phyloP scores from a whole-genome alignment of 2,888 invertebrate species.

The Dicycla oo region DNA sequence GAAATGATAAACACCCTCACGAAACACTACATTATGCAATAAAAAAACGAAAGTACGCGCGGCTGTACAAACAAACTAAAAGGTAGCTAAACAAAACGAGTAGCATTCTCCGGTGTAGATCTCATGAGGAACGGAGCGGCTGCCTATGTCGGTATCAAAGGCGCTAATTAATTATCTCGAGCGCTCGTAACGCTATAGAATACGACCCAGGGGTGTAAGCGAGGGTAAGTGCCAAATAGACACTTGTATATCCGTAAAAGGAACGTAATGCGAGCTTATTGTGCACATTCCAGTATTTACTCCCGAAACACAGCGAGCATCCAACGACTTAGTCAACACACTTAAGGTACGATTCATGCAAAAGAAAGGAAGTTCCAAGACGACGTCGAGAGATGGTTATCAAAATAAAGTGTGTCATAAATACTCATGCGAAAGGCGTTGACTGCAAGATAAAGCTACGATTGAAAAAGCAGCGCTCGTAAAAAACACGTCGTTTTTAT shows the following conservation, averaged over 20 bases:
- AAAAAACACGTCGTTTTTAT: slow-evolving; percentile 46
- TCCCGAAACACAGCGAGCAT: slow-evolving; percentile 31
- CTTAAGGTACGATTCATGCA: slow-evolving; percentile 25
- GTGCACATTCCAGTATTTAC: slow-evolving; percentile 51
- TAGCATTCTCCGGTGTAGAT: slow-evolving; percentile 70
- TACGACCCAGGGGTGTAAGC: slow-evolving; percentile 71
- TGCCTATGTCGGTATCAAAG: slow-evolving; percentile 74
- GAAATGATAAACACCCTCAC: not conserved
- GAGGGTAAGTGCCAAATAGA: slow-evolving; percentile 67
- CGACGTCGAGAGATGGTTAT: slow-evolving; percentile 53
- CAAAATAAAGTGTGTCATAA: slow-evolving; percentile 62
- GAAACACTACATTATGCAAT: slow-evolving; percentile 25
- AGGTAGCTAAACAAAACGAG: slow-evolving; percentile 66
- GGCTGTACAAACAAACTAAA: slow-evolving; percentile 55
- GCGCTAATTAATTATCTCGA: slow-evolving; percentile 84
- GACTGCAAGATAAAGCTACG: slow-evolving; percentile 54
- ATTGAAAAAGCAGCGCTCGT: slow-evolving; percentile 56
- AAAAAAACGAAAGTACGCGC: slow-evolving; percentile 25
- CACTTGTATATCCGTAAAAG: slow-evolving; percentile 61
- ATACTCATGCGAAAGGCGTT: slow-evolving; percentile 50
- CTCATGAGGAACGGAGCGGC: slow-evolving; percentile 56
- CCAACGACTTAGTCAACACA: slow-evolving; percentile 23
- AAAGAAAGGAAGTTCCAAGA: slow-evolving; percentile 32
- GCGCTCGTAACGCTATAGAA: slow-evolving; percentile 73
- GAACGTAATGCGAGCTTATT: slow-evolving; percentile 57